Conservation (phyloP, 2,888 invertebrate species). For the Lasius platythorax region DNA sequence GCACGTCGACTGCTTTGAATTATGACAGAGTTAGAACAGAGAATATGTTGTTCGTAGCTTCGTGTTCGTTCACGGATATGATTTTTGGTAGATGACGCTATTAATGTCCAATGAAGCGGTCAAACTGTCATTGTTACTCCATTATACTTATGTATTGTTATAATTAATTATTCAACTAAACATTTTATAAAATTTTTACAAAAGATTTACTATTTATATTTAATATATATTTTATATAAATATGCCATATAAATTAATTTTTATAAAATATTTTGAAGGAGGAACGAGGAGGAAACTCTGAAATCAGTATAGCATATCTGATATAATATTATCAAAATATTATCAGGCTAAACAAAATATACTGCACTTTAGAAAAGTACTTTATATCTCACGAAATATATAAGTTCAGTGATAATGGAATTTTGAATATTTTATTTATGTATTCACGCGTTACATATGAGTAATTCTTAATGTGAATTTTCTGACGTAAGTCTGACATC, state of each 20-base stretch:
- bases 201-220: not conserved
- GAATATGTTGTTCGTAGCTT: slow-evolving; percentile 10
- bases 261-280: not conserved
- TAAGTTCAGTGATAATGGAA: not conserved
- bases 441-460: not conserved
- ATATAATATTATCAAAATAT: not conserved
- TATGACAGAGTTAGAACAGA: slow-evolving; percentile 23
- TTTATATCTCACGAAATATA: not conserved
- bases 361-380: not conserved
- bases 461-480: not conserved
- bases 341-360: not conserved
- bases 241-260: not conserved
- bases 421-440: not conserved
- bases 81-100: not conserved
- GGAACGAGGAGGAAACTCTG: not conserved
- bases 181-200: not conserved
- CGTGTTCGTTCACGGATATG: slow-evolving; percentile 14
- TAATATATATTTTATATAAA: not conserved
- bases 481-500: not conserved
- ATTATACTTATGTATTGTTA: not conserved
- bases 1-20: slow-evolving; percentile 35
- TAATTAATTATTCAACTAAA: not conserved
- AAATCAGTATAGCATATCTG: not conserved
- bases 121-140: slow-evolving; percentile 4
- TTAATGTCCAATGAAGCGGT: slow-evolving; percentile 7